Evolutionary conservation across 2,888 invertebrate species (phyloP).

Genomic region (Andrena bicolor): DNA sequence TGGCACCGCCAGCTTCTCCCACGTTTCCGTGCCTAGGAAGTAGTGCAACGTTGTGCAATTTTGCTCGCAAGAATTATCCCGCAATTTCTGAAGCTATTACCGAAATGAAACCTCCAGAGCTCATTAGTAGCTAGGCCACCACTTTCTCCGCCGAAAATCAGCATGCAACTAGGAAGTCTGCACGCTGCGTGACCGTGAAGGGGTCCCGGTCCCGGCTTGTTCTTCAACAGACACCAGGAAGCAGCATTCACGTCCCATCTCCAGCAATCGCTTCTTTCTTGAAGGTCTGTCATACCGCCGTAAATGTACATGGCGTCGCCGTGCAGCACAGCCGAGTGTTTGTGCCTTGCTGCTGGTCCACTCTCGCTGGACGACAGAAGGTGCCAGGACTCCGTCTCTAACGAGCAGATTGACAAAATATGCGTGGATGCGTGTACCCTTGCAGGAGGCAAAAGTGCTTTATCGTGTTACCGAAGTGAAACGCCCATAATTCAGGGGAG

Average conservation of each 20-base stretch:
- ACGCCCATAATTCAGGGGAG: constrained; percentile 94
- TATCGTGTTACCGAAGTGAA: constrained; percentile 90
- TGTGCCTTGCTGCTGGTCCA: constrained; percentile 91
- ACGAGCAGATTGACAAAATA: background rate
- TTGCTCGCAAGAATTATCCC: background rate
- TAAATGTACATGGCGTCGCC: constrained; percentile 93
- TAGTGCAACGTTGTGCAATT: background rate
- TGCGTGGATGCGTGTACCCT: background rate
- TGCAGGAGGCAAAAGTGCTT: background rate
- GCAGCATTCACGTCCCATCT: constrained; percentile 89
- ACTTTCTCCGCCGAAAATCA: constrained; percentile 93
- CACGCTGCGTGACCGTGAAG: constrained; percentile 93
- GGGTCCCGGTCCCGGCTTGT: constrained; percentile 89
- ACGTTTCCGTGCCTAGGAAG: constrained; percentile 88
- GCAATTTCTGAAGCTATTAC: constrained; percentile 82
- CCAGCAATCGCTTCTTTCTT: constrained; percentile 92
- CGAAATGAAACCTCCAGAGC: constrained; percentile 94
- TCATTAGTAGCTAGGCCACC: constrained; percentile 90
- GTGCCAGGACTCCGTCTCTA: constrained; percentile 94
- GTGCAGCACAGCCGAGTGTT: constrained; percentile 93
- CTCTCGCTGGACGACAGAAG: constrained; percentile 86
- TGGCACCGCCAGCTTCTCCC: constrained; percentile 90
- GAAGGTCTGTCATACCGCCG: constrained; percentile 95
- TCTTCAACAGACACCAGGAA: constrained; percentile 89
- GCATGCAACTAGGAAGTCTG: constrained; percentile 91